A percentile compares a stretch with the other conserved stretches of the same genome.
Conservation (phyloP, 2,797 vertebrate genomes). For the Jordanella pulchra region DNA sequence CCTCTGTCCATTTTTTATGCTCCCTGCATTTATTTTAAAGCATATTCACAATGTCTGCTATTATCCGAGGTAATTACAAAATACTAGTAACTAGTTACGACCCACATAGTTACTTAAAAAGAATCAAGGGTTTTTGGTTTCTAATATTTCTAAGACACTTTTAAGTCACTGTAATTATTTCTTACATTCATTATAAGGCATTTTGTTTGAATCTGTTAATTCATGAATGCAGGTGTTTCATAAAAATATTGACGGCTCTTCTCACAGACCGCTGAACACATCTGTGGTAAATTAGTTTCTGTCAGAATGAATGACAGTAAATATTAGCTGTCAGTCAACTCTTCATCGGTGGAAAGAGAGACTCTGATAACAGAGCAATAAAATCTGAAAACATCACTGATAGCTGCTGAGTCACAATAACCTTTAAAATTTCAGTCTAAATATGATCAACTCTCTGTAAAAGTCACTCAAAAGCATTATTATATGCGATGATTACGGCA, state of each 20-base stretch:
- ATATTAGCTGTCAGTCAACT: neutral
- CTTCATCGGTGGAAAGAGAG: neutral
- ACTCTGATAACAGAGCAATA: neutral
- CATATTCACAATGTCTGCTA: neutral
- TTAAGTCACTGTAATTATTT: neutral
- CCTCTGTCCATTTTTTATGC: neutral
- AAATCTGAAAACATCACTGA: neutral
- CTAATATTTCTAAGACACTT: neutral
- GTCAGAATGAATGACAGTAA: neutral
- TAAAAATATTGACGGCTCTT: neutral
- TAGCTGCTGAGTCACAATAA: neutral
- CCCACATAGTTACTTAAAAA: no score
- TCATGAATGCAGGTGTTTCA: no score
- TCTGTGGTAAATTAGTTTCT: neutral
- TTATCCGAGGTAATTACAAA: neutral
- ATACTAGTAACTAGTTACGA: no score
- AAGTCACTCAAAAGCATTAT: neutral
- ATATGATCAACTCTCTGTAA: neutral
- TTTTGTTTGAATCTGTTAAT: neutral
- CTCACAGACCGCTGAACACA: neutral
- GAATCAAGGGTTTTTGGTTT: neutral
- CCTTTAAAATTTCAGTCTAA: neutral
- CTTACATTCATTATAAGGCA: no score
- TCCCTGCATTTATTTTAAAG: no score
- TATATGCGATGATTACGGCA: neutral